Percentiles rank a stretch among this genome's conserved stretches.
Conservation (phyloP, 2,888 invertebrate genomes). For the Netelia melanura region DNA sequence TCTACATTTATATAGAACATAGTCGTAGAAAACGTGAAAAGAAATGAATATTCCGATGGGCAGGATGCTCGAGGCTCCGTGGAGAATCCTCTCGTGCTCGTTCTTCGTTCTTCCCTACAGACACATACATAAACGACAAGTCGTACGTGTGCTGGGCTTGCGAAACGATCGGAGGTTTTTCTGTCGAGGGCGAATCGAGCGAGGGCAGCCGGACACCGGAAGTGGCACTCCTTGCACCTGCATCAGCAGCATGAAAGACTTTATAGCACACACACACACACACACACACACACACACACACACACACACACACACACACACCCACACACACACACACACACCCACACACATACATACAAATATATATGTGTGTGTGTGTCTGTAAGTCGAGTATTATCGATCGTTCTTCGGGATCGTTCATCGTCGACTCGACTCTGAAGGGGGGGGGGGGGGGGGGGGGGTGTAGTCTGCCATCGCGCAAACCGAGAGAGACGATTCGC, state of each 20-base stretch:
- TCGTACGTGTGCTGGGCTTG: background rate
- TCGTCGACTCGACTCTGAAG: slow-evolving; percentile 7
- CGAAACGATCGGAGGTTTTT: background rate
- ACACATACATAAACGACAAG: background rate
- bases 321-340: too few species aligned
- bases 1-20: background rate
- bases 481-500: slow-evolving; percentile 18
- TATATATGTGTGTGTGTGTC: background rate
- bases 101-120: background rate
- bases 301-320: too few species aligned
- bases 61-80: slow-evolving; percentile 7
- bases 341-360: too few species aligned
- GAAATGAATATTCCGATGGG: slow-evolving; percentile 44
- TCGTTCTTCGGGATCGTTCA: slow-evolving; percentile 42
- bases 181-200: slow-evolving; percentile 9
- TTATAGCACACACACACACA: too few species aligned
- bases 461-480: background rate
- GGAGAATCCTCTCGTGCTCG: slow-evolving; percentile 9
- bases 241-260: slow-evolving; percentile 40
- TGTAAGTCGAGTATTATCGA: slow-evolving; percentile 36
- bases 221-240: slow-evolving; percentile 61
- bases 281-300: too few species aligned
- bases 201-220: slow-evolving; percentile 42
- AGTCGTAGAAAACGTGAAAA: slow-evolving; percentile 16
- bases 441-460: background rate